Percentiles rank a stretch among this genome's conserved stretches.
Conservation (phyloP, 2,797 vertebrate genomes). For the Chelmon rostratus region DNA sequence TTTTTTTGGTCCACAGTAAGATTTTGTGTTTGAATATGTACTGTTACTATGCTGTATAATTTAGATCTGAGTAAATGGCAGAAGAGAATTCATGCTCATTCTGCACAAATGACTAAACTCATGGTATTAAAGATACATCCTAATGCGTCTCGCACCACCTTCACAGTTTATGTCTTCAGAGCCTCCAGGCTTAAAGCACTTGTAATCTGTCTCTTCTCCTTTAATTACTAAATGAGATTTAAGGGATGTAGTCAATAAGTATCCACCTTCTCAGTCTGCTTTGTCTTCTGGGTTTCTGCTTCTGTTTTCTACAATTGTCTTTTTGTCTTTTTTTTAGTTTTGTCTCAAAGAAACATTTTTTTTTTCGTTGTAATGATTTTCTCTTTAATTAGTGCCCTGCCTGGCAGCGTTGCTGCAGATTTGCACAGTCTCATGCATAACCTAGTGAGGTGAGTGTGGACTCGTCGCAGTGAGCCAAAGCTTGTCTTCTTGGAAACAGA, state of each 20-base stretch:
- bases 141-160: background rate
- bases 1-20: background rate
- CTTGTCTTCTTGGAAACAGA: background rate
- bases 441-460: background rate
- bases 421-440: background rate
- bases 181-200: background rate
- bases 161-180: background rate
- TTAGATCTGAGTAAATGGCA: background rate
- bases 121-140: background rate
- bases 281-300: background rate
- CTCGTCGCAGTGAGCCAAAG: background rate
- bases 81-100: background rate
- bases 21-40: background rate
- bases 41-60: background rate
- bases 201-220: constrained; percentile 28
- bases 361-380: background rate
- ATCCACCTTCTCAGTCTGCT: constrained; percentile 14
- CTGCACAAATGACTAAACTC: background rate
- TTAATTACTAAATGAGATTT: constrained; percentile 36
- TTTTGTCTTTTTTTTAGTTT: too few species aligned
- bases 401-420: background rate
- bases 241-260: constrained; percentile 8
- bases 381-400: background rate
- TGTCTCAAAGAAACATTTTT: background rate
- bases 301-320: background rate